Evolutionary conservation across 2,888 invertebrate genomes (phyloP), one percentile per base, ranked within the genome.

Genomic region (Morpho deidamia): DNA sequence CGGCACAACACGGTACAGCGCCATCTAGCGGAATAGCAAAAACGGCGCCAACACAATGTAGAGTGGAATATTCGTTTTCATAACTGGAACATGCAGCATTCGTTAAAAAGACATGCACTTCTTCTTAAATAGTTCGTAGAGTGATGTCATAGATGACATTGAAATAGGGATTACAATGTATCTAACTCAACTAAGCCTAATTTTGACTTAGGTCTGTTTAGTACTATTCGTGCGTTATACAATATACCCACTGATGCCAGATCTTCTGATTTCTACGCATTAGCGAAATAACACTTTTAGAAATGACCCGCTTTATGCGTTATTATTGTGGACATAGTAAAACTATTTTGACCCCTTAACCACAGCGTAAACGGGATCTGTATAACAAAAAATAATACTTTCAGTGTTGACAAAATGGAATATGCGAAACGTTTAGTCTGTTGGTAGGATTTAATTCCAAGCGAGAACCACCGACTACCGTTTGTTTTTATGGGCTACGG

Each of bases 401-500:
- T 8, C 63, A 62, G 67, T 56, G 44, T 44, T 23, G 7, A 10
- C 32, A 52, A 41, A 12, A 10, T 1, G 9, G 7, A 7, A 5
- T 33, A 14, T 0, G 40, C 8, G 3, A 35, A 32, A 39, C 48
- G 7, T 23, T 43, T 66, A 56, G 38, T 14, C 69, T 69, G 67
- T 67, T 66, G 46, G 44, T 47, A 51, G 59, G 66, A 71, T 72
- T 72, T 72, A 72, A 72, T 73, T 68, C 68, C 64, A 67, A 68
- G 68, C 66, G 74, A 71, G 75, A 75, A 71, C 76, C 78, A 69
- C 76, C 71, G 62, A 66, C 68, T 62, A 78, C 80, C 72, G 81
- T 83, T 81, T 70, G 76, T 81, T 84, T 84, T 84, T 83, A 84
- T 72, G 83, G 75, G 68, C 14, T 62, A 61, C 68, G 68, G 72